Base-by-base conservation (phyloP, 2,797 vertebrate genomes). In the Hipposideros larvatus region DNA sequence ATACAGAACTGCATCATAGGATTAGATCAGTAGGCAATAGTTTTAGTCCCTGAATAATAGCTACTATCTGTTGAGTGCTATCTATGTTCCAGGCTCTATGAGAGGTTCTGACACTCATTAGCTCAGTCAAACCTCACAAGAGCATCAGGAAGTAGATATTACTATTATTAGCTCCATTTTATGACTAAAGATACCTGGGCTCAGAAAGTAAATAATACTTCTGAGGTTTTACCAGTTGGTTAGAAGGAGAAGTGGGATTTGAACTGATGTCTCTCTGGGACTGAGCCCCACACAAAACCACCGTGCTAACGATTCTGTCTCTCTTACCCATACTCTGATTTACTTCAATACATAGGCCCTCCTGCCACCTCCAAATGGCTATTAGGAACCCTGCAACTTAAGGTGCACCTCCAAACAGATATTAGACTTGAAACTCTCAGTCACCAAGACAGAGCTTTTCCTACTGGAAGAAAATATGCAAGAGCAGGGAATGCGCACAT, bases 21-120 rank as follows among this genome's bases (percentile, higher is more conserved):
- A 86, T 71, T 55, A 85, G 5, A 80, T 73, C 37, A 82, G 7
- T 43, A 55, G 18, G 13, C 41, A 92, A 53, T 74, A 57, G 51
- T 70, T 88, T 94, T 74, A 89, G 55, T 78, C 41, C n/a, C 24
- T 63, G 16, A 66, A 61, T 88, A 88, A 82, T 7, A 90, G 31
- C 65, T 93, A 46, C 14, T 43, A 57, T 59, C 77, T 91, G 8
- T 77, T 82, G 59, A 89, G 43, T 89, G 34, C 15, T 80, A 59
- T 91, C 51, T 77, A 41, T 68, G 51, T 63, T n/a, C 51, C 51
- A 87, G 73, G 22, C 1, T 65, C 37, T 31, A 28, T 51, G 28
- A 82, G 84, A 88, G 80, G 43, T 53, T 88, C 21, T 90, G 83
- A 16, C 9, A 53, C 7, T 82, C 68, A 87, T 22, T 68, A 87